Conservation (phyloP, 2,113 vertebrate species). For the Apteryx mantelli region DNA sequence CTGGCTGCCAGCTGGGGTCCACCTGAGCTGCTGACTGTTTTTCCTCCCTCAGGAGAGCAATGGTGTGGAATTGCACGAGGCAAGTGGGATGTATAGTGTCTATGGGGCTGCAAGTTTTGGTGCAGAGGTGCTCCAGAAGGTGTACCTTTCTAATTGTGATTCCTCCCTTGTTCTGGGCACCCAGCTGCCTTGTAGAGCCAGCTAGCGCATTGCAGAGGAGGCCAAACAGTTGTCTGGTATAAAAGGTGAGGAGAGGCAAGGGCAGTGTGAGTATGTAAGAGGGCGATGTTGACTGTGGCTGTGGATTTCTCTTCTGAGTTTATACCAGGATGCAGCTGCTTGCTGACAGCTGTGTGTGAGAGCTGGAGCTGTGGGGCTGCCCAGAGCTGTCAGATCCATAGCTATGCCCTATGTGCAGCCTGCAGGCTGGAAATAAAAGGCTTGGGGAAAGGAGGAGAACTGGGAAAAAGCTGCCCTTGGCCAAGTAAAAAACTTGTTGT, state of each 20-base stretch:
- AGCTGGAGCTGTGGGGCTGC: not conserved
- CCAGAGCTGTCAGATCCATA: not conserved
- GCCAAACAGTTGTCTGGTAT: not conserved
- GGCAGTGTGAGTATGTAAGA: not conserved
- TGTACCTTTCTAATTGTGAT: not conserved
- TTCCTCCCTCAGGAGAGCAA: not conserved
- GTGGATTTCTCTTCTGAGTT: fast-evolving
- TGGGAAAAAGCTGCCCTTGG: not conserved
- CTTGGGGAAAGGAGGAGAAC: not conserved
- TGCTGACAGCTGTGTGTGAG: not conserved
- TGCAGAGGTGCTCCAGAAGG: not conserved
- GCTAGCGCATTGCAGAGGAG: not conserved
- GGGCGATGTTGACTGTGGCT: not conserved
- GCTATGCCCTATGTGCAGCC: not conserved
- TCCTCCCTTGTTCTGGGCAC: fast-evolving
- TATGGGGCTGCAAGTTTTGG: not conserved
- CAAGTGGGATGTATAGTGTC: not conserved
- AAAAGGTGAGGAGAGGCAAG: not conserved
- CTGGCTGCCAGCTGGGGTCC: not conserved
- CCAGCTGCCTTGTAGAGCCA: not conserved
- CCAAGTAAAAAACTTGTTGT: not conserved
- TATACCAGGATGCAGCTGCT: not conserved
- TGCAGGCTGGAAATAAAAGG: not conserved
- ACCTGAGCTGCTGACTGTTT: not conserved
- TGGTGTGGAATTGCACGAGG: not conserved